A percentile compares a stretch with the other conserved stretches of the same genome.
phyloP scores from a whole-genome alignment of 2,888 invertebrate species.

The Apotomis turbidana region DNA sequence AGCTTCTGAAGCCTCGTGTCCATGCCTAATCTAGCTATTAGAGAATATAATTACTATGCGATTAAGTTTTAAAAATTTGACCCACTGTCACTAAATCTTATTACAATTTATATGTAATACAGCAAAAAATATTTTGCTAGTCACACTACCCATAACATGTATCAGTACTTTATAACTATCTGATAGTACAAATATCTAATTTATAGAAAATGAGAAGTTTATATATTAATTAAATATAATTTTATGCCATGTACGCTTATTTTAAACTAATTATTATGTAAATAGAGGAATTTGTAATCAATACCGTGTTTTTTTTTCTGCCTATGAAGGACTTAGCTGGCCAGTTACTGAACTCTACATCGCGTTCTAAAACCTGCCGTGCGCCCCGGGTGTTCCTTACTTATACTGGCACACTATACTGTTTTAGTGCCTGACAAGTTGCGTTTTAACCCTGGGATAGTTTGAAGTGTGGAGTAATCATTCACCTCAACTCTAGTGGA shows the following conservation, averaged over 20 bases:
- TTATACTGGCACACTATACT: too few relatives aligned
- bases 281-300: conserved; percentile 82
- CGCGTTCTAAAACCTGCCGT: too few relatives aligned
- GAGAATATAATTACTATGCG: conserved; percentile 64
- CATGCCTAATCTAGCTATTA: conserved; percentile 71
- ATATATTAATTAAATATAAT: conserved; percentile 78
- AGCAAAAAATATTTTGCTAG: conserved; percentile 82
- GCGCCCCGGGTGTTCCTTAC: too few relatives aligned
- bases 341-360: too few relatives aligned
- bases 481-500: too few relatives aligned
- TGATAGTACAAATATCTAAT: conserved; percentile 84
- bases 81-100: conserved; percentile 77
- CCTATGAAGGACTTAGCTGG: background rate
- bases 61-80: conserved; percentile 65
- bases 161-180: conserved; percentile 80
- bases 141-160: conserved; percentile 78
- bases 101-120: conserved; percentile 65
- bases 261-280: conserved; percentile 83
- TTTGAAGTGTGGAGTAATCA: too few relatives aligned
- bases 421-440: too few relatives aligned
- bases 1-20: conserved; percentile 64
- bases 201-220: conserved; percentile 77
- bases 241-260: conserved; percentile 84
- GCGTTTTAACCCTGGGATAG: too few relatives aligned
- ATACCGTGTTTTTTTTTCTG: conserved; percentile 57